Evolutionary conservation across 2,113 vertebrate species (phyloP), one percentile per base, ranked within the genome.

Genomic region (Cyanocitta stelleri): DNA sequence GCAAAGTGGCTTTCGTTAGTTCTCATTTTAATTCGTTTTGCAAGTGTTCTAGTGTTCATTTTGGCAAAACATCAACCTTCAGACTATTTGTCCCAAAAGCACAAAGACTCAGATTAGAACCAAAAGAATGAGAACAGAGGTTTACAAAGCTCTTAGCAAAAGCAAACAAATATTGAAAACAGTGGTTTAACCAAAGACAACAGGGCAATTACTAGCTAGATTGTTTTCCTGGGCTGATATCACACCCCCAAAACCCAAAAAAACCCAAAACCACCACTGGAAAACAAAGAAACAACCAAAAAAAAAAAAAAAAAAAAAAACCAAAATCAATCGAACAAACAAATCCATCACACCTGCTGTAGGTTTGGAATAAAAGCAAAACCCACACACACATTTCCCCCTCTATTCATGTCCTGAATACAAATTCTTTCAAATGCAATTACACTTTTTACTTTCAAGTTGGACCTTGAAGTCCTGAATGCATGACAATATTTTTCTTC

Each of bases 31-130:
- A 92, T 93, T 93, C 0, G 3, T 74, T 96, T 96, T 90, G 85
- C 79, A 94, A 96, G 80, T 81, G 44, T 58, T 72, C 9, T 91
- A 87, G 72, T 92, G 63, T 79, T 96, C 94, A 82, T 96, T 96
- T 79, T 90, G 87, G 89, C 85, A 93, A 93, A 96, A 92, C 73
- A 85, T 87, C 90, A 94, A 80, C 93, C 90, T 96, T 96, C 72
- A 94, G 62, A 96, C 37, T 62, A 13, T 91, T 61, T 89, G 83
- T 94, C 95, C 93, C 77, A 87, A 93, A 93, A 96, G 79, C 80
- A 95, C 95, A 94, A 93, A 96, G 90, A 81, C 86, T 92, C 91
- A 30, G 66, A 97, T 72, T 94, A 91, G 72, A 92, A 92, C 54
- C 35, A 67, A 87, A 96, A 90, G 79, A 89, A 95, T 61, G n/a